A percentile compares a stretch with the other conserved stretches of the same genome.
phyloP scores from a whole-genome alignment of 2,888 invertebrate species.

The Prosopocoilus inquinatus region DNA sequence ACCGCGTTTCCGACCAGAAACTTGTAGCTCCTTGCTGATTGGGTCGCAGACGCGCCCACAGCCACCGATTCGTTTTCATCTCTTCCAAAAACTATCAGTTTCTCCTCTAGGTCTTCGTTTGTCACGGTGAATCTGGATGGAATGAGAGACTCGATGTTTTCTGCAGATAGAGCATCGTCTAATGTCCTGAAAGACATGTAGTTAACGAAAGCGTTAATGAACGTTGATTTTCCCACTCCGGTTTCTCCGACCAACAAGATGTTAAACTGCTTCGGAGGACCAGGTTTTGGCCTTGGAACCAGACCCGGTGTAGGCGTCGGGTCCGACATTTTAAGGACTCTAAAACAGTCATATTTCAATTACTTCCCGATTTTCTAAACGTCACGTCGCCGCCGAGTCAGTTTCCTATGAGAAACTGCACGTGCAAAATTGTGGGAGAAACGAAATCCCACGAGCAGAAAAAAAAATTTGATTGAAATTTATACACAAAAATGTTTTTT shows the following conservation, averaged over 20 bases:
- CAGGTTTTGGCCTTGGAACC: no score
- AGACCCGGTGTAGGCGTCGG: no score
- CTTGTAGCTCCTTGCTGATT: slow-evolving; percentile 8
- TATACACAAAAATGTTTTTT: no score
- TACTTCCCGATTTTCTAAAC: no score
- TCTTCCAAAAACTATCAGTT: slow-evolving; percentile 2
- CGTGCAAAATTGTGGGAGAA: no score
- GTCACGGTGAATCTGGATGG: slow-evolving; percentile 18
- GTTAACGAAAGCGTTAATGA: slow-evolving; percentile 25
- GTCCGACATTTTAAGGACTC: no score
- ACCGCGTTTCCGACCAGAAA: neutral
- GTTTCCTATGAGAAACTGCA: no score
- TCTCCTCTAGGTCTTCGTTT: slow-evolving; percentile 12
- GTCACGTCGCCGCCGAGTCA: no score
- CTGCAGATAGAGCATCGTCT: slow-evolving; percentile 16
- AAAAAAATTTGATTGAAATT: no score
- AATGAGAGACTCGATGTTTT: slow-evolving; percentile 17
- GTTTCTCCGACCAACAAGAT: slow-evolving; percentile 27
- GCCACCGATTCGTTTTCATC: slow-evolving; percentile 2
- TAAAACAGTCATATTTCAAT: no score
- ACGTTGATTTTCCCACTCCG: slow-evolving; percentile 27
- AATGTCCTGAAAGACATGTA: slow-evolving; percentile 21
- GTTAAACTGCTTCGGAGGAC: slow-evolving; percentile 16
- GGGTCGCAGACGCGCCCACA: slow-evolving; percentile 13
- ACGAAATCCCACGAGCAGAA: no score